Evolutionary conservation across 64 coral and sea anemone species (phyloP).

Genomic region (Cladopsammia gracilis): DNA sequence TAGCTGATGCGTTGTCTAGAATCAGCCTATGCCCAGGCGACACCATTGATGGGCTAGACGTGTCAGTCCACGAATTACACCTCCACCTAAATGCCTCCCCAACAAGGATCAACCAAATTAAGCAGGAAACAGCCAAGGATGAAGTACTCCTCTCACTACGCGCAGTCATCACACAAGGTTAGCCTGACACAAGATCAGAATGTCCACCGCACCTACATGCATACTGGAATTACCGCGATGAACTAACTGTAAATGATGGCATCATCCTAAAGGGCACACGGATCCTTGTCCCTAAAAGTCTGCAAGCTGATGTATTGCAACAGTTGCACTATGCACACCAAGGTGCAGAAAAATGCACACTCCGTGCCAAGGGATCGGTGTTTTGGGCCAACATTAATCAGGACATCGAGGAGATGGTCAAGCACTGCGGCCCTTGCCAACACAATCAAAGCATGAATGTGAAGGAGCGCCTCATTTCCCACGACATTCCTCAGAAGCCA

Average conservation of each 20-base stretch:
- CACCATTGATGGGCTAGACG: conserved; percentile 42
- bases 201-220: conserved; percentile 43
- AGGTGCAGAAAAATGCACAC: too few relatives aligned
- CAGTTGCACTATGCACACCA: too few relatives aligned
- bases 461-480: too few relatives aligned
- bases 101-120: conserved; percentile 32
- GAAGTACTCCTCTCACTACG: conserved; percentile 8
- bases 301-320: too few relatives aligned
- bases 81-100: conserved; percentile 49
- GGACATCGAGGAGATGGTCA: conserved; percentile 69
- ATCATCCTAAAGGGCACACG: conserved; percentile 27
- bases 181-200: conserved; percentile 53
- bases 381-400: too few relatives aligned
- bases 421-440: too few relatives aligned
- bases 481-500: too few relatives aligned
- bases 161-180: conserved; percentile 30
- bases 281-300: neutral
- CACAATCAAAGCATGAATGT: too few relatives aligned
- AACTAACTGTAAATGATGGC: conserved; percentile 2
- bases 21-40: conserved; percentile 31
- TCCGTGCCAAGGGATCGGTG: too few relatives aligned
- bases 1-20: conserved; percentile 54
- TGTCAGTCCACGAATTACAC: conserved; percentile 56
- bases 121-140: conserved; percentile 51
- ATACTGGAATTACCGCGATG: conserved; percentile 53